Conservation (phyloP, 2,888 invertebrate species). For the Lithophane leautieri region DNA sequence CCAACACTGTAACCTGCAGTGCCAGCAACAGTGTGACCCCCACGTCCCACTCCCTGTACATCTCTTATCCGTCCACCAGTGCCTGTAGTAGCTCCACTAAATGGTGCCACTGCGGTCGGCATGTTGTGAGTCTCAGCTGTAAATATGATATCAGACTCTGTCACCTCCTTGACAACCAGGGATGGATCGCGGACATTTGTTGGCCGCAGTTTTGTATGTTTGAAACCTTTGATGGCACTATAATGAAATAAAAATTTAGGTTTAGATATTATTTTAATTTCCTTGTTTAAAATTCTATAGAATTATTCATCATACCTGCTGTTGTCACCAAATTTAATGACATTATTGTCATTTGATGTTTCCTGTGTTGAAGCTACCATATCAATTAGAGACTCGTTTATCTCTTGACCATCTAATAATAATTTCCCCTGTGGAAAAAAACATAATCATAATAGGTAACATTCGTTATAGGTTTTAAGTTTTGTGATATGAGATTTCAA, state of each 20-base stretch:
- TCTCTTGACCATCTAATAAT: conserved; percentile 94
- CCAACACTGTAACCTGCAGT: conserved; percentile 99
- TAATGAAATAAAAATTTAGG: conserved; percentile 1
- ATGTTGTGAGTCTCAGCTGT: conserved; percentile 99
- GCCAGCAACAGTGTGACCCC: conserved; percentile 98
- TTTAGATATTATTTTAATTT: background rate
- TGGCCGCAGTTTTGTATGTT: conserved; percentile 93
- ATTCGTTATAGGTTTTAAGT: background rate
- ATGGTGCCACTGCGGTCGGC: conserved; percentile 99
- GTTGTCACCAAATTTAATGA: conserved; percentile 99
- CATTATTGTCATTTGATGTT: conserved; percentile 96
- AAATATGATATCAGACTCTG: conserved; percentile 97
- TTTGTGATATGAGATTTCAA: conserved; percentile 42
- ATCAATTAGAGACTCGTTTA: conserved; percentile 96
- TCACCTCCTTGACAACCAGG: conserved; percentile 90
- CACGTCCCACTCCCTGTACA: conserved; percentile 98
- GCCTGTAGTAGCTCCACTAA: conserved; percentile 99
- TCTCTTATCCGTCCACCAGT: conserved; percentile 99
- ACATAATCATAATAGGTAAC: conserved; percentile 20
- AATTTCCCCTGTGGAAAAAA: conserved; percentile 92
- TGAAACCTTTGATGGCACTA: conserved; percentile 96
- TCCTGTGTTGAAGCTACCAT: conserved; percentile 98
- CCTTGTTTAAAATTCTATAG: background rate
- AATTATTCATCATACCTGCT: conserved; percentile 92
- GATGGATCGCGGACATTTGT: conserved; percentile 90